phyloP scores from a whole-genome alignment of 2,888 invertebrate genomes.

The Matsumyia berberina region DNA sequence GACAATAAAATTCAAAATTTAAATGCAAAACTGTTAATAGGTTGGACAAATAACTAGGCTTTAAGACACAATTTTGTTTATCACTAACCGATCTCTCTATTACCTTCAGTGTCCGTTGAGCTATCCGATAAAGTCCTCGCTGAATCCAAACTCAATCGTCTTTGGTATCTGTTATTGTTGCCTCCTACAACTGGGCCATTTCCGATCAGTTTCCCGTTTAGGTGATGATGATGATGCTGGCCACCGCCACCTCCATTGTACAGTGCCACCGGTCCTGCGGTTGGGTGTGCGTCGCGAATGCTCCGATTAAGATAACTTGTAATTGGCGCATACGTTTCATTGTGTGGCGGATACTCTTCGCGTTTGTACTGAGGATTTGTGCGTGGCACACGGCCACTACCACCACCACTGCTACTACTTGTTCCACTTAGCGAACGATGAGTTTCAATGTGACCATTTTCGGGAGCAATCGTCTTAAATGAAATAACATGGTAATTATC shows the following conservation, averaged over 20 bases:
- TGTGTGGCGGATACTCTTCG: constrained; percentile 77
- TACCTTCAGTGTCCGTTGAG: constrained; percentile 87
- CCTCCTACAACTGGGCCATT: constrained; percentile 39
- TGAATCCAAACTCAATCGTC: constrained; percentile 89
- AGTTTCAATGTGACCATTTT: constrained; percentile 80
- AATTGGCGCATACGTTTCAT: constrained; percentile 80
- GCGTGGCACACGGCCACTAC: constrained; percentile 86
- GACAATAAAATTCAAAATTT: no score
- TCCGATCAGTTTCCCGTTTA: constrained; percentile 48
- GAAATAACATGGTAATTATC: constrained; percentile 80
- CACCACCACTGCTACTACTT: constrained; percentile 83
- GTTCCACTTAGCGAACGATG: constrained; percentile 84
- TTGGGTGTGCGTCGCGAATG: constrained; percentile 66
- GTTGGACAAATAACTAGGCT: no score
- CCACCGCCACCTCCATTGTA: constrained; percentile 76
- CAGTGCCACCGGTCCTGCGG: constrained; percentile 77
- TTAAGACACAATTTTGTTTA: no score
- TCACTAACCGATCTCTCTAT: constrained; percentile 2
- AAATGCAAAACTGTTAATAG: no score
- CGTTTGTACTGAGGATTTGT: constrained; percentile 86
- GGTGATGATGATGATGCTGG: constrained; percentile 72
- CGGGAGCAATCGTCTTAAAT: constrained; percentile 70
- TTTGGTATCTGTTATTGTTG: constrained; percentile 81
- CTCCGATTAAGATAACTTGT: constrained; percentile 68
- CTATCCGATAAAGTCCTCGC: constrained; percentile 90